Evolutionary conservation across 2,888 invertebrate species (phyloP), one percentile per base, ranked within the genome.

Genomic region (Spodoptera picta): DNA sequence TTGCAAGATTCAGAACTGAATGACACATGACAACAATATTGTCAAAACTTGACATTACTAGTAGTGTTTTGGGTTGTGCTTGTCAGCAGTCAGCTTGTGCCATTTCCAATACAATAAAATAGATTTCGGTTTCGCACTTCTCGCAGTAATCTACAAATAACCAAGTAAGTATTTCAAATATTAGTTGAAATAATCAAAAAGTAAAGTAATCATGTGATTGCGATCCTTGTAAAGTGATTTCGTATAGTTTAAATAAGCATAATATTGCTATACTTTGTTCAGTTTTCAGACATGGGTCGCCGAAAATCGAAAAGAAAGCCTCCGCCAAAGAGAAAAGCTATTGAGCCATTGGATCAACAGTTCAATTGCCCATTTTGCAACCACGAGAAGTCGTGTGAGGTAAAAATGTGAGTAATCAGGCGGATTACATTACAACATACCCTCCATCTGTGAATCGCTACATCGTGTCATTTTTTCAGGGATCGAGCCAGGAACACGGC

Each of bases 351-450:
- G 59, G 99, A 99, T 88, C 97, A 97, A 62, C 98, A 98, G 88
- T 99, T 99, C 89, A 99, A 99, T 88, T 99, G 99, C 86, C 99
- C 99, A 11, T 99, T 99, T 94, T 99, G 99, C 90, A 99, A 99
- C 92, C 99, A 99, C 89, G 99, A 99, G 92, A 98, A 98, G 85
- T 99, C 99, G 0, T 99, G 99, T 90, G 99, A 99, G 95, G 99
- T 99, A 23, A 99, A 99, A 96, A 98, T 99, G 99, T 99, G 95
- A 95, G 97, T 95, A 68, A 36, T 60, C 45, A 7, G 6, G 36
- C n/a, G n/a, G 23, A 49, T n/a, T 23, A 52, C 14, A 42, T 19
- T 14, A 19, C 14, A 50, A 14, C 50, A 19, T 54, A 59, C 56
- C 24, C 41, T 53, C 53, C 24, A 23, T 47, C 36, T 36, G 23